Evolutionary conservation across 2,113 vertebrate genomes (phyloP), one percentile per base, ranked within the genome.

Genomic region (Orycteropus afer): DNA sequence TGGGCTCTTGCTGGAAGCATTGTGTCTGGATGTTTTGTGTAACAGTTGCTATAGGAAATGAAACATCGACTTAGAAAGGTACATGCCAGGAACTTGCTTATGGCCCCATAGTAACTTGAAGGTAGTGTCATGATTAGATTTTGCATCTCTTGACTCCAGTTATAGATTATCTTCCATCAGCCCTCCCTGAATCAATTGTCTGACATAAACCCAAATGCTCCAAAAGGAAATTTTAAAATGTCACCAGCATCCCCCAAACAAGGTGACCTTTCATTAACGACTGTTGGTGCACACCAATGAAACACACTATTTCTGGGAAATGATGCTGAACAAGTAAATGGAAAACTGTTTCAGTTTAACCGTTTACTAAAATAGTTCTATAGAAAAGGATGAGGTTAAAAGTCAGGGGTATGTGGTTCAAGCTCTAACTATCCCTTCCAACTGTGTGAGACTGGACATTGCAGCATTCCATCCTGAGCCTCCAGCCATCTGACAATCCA

Each of bases 21-120:
- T 34, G 37, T 4, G 0, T 5, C 51, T 7, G 27, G 23, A 51
- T 22, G 1, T 40, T 11, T 2, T 13, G 22, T 15, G 55, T 40
- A 18, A 37, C 3, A 3, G 4, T 1, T 1, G 7, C 27, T 2
- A 32, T 8, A 49, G 6, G 0, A 20, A 11, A 7, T 29, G 12
- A 29, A 57, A 13, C 45, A 37, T 37, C 27, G 29, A 17, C 14
- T 7, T 32, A 27, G 57, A 20, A 57, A 85, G 2, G 1, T 23
- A 2, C 0, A 10, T 3, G 1, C 15, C 55, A 65, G 42, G 65
- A 34, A 34, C 23, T 47, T 27, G 1, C 40, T 59, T 59, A n/a
- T 0, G 32, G 80, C 42, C 29, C 65, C 71, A 71, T 9, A 1
- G 51, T 4, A 9, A 71, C 27, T 23, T 13, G 29, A 15, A 88